Percentiles rank a stretch among this genome's conserved stretches.
Conservation (phyloP, 2,113 vertebrate species). For the Eublepharis macularius region DNA sequence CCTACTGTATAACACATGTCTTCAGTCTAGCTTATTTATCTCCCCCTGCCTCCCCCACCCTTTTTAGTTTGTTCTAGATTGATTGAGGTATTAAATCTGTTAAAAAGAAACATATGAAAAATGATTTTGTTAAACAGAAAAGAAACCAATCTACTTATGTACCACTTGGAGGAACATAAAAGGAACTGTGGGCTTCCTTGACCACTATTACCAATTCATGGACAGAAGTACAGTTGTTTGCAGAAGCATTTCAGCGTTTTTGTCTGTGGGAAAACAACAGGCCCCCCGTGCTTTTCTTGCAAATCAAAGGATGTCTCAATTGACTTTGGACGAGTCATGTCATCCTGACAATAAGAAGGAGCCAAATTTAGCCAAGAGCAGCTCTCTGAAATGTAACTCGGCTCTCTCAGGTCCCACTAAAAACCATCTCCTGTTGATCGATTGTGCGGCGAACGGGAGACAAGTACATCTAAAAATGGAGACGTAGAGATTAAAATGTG, state of each 20-base stretch:
- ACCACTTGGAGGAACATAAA: no score
- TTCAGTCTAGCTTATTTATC: no score
- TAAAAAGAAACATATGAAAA: no score
- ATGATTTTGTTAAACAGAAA: no score
- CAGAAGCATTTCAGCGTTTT: not conserved
- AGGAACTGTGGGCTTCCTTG: no score
- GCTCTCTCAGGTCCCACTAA: not conserved
- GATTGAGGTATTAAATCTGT: no score
- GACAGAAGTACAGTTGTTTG: not conserved
- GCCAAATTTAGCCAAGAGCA: fast-evolving
- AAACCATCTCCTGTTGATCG: conserved; percentile 6
- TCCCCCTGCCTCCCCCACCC: no score
- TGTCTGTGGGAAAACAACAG: not conserved
- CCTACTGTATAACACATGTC: no score
- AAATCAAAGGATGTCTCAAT: not conserved
- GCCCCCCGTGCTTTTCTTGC: not conserved
- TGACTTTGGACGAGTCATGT: not conserved
- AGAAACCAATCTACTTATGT: no score
- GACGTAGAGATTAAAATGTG: conserved; percentile 7
- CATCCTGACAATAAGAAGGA: not conserved
- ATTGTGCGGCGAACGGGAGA: not conserved
- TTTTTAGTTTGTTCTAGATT: no score
- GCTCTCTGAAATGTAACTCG: not conserved
- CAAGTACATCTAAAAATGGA: conserved; percentile 10
- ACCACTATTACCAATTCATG: not conserved